Percentiles rank a stretch among this genome's conserved stretches.
Evolutionary conservation across 2,113 vertebrate genomes (phyloP).

Genomic region (Xenopus borealis): DNA sequence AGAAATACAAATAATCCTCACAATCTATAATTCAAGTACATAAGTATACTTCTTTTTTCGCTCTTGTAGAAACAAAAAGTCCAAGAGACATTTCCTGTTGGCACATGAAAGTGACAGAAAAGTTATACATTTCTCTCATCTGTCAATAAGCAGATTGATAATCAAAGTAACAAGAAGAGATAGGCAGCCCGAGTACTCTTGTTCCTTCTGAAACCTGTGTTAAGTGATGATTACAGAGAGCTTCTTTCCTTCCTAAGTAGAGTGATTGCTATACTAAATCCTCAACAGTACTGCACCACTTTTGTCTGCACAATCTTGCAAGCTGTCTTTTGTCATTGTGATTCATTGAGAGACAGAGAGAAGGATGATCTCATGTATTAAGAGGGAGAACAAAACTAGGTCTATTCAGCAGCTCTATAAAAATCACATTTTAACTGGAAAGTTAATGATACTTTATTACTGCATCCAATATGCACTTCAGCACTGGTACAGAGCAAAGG

Average conservation of each 20-base stretch:
- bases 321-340: constrained; percentile 31
- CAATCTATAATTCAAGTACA: too few species aligned
- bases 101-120: constrained; percentile 6
- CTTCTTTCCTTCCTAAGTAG: background rate
- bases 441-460: constrained; percentile 10
- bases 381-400: constrained; percentile 6
- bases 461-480: constrained; percentile 3
- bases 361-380: constrained; percentile 18
- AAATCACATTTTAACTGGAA: background rate
- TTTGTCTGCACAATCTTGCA: constrained; percentile 3
- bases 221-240: constrained; percentile 33
- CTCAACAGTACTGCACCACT: background rate
- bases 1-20: too few species aligned
- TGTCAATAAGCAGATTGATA: constrained; percentile 37
- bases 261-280: constrained; percentile 36
- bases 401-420: background rate
- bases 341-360: constrained; percentile 4
- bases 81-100: background rate
- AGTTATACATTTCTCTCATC: constrained; percentile 15
- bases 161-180: constrained; percentile 42
- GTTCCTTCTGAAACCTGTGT: constrained; percentile 25
- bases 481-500: background rate
- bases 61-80: background rate
- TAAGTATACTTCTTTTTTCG: background rate
- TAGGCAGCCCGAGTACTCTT: constrained; percentile 17